Conservation (phyloP, 2,888 invertebrate genomes). For the Nezara viridula region DNA sequence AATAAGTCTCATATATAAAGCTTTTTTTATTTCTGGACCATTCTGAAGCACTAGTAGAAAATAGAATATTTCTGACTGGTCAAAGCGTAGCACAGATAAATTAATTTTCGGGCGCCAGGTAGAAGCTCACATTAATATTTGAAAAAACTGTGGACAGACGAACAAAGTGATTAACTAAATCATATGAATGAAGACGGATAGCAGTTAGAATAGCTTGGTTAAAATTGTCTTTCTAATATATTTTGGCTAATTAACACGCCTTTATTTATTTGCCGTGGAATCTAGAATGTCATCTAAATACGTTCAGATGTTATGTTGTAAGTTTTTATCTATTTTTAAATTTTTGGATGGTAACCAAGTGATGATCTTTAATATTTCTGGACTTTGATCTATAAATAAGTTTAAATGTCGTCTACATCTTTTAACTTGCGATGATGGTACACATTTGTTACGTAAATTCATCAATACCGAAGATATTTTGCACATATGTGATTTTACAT, state of each 20-base stretch:
- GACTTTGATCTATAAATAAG: neutral
- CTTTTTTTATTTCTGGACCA: neutral
- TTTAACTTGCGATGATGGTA: too few relatives aligned
- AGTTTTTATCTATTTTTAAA: neutral
- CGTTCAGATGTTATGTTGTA: neutral
- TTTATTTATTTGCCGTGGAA: neutral
- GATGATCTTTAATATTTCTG: neutral
- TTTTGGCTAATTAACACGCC: slow-evolving; percentile 2
- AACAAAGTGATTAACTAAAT: slow-evolving; percentile 24
- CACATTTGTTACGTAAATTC: too few relatives aligned
- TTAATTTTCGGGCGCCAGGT: slow-evolving; percentile 18
- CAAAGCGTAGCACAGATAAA: neutral
- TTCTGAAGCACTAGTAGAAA: neutral
- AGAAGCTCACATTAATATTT: neutral
- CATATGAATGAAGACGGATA: neutral
- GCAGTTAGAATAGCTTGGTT: neutral
- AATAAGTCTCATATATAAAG: slow-evolving; percentile 13
- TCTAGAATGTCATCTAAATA: neutral
- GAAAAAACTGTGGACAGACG: neutral
- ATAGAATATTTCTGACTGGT: neutral
- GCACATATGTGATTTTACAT: too few relatives aligned
- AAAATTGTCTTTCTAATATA: neutral
- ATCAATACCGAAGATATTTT: too few relatives aligned
- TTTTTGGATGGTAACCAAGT: neutral
- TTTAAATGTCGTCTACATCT: too few relatives aligned